Evolutionary conservation across 2,797 vertebrate species (phyloP).

Genomic region (Pseudochirops corinnae): DNA sequence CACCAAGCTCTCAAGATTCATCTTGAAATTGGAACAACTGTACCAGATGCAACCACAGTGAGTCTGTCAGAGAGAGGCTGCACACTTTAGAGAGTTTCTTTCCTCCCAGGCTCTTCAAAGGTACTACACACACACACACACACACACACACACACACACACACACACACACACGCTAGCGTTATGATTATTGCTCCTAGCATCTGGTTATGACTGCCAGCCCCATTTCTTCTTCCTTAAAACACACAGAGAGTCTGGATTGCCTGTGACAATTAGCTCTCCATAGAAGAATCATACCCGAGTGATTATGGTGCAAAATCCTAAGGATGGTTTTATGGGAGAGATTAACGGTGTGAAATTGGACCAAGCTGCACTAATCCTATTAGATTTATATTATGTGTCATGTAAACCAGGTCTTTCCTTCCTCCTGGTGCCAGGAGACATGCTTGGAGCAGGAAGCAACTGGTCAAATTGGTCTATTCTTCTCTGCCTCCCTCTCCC

Average conservation of each 20-base stretch:
- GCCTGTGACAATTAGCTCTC: conserved; percentile 79
- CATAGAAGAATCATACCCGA: conserved; percentile 76
- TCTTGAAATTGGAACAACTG: background rate
- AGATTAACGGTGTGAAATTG: conserved; percentile 67
- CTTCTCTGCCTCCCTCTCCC: background rate
- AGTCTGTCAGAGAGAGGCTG: background rate
- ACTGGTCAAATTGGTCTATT: background rate
- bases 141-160: background rate
- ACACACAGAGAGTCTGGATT: conserved; percentile 62
- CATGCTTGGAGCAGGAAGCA: background rate
- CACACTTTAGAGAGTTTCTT: conserved; percentile 42
- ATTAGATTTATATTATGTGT: conserved; percentile 50
- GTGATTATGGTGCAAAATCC: conserved; percentile 72
- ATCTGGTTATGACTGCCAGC: conserved; percentile 67
- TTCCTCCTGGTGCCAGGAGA: conserved; percentile 15
- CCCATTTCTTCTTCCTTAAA: conserved; percentile 73
- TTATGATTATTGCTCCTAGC: conserved; percentile 65
- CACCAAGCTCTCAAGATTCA: background rate
- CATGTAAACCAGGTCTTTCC: conserved; percentile 64
- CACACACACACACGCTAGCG: background rate
- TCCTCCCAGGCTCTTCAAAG: background rate
- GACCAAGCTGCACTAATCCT: conserved; percentile 66
- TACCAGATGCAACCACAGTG: background rate
- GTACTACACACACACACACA: background rate
- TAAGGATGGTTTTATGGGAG: conserved; percentile 73